Evolutionary conservation across 1,140 invertebrate species (phyloP).

Genomic region (Drosophila aff.): DNA sequence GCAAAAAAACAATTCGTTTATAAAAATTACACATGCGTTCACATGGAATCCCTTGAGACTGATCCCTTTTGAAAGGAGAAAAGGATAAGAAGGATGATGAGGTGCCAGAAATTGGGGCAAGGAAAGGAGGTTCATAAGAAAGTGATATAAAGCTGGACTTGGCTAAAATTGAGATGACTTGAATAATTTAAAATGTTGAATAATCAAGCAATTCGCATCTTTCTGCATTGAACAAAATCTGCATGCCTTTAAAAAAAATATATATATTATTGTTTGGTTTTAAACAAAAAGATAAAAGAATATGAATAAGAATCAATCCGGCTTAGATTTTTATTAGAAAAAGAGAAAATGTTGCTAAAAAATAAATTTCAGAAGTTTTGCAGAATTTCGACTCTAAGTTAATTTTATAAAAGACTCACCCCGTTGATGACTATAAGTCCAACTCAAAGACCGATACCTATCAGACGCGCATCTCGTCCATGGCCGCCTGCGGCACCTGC

Average conservation of each 20-base stretch:
- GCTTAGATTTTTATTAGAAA: too few species aligned
- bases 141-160: neutral
- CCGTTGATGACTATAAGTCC: constrained; percentile 84
- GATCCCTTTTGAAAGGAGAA: neutral
- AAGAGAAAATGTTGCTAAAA: too few species aligned
- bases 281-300: neutral
- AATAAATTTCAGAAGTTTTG: too few species aligned
- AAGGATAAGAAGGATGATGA: neutral
- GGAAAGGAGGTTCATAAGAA: neutral
- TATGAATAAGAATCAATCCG: neutral
- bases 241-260: neutral
- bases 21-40: constrained; percentile 29
- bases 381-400: neutral
- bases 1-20: constrained; percentile 3
- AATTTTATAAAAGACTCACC: constrained; percentile 48
- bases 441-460: constrained; percentile 87
- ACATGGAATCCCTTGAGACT: neutral
- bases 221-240: too few species aligned
- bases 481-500: constrained; percentile 90
- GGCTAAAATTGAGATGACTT: neutral
- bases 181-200: neutral
- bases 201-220: neutral
- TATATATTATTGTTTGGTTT: neutral
- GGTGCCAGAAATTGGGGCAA: neutral
- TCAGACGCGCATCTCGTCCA: constrained; percentile 94